Base-by-base conservation (phyloP, 2,888 invertebrate genomes). In the Drosophila tripunctata region DNA sequence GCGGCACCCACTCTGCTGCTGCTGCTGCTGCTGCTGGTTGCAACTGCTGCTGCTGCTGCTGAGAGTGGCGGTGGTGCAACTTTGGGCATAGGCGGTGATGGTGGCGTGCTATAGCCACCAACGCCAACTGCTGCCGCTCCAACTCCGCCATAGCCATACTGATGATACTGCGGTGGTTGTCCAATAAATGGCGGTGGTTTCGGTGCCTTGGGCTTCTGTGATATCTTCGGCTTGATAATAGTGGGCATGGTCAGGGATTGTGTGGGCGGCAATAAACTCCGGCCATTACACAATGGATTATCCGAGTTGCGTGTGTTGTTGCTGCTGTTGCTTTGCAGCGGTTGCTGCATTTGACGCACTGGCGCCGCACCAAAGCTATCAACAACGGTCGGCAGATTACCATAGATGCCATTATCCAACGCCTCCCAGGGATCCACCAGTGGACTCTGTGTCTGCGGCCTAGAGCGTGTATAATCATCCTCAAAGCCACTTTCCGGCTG, bases 401-500 rank as follows among this genome's bases (percentile, higher is more conserved):
- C 40, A 33, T 70, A 76, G 50, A 63, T 65, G 10, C 41, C 75
- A 14, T 58, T 77, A 38, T 89, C 88, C 8, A 91, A 76, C 91
- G 80, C 88, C 52, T 91, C 91, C 91, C 91, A 91, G 0, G 91
- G 91, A 82, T 91, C 91, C 1, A 89, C 91, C 2, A 88, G 55
- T 0, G 91, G 91, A 70, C 90, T 90, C 31, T 89, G 88, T 10
- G 90, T 89, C 7, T 89, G 79, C 10, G 90, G 89, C 88, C 96
- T 95, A 15, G 90, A 89, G 10, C 89, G 79, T 5, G 71, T 65
- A 36, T 95, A 96, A 89, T 96, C 96, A 92, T 96, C 96, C 90
- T 96, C 96, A 88, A 96, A 96, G 3, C 96, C 95, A 91, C 95
- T 95, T 88, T 95, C 95, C 38, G 94, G 94, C 88, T 95, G 94